These are phyloP conservation scores for Lepidonotus clava DNA, from an alignment of 2,888 invertebrate genomes.

Conservation along the genomic window DNA sequence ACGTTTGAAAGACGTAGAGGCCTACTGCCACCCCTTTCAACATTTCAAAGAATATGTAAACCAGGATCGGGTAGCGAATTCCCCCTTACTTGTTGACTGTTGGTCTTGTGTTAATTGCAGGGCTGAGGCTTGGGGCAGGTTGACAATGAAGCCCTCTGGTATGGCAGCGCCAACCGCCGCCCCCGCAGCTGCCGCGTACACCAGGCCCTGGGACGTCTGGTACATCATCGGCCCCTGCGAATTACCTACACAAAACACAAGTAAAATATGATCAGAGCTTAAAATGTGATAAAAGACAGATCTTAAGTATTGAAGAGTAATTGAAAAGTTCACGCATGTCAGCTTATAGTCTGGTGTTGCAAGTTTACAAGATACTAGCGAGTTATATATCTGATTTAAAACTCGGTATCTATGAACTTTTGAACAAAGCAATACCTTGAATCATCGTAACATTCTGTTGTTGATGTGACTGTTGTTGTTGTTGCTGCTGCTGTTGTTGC, in stretches of 20 bases:
- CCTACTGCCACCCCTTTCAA: no score
- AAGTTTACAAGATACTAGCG: background rate
- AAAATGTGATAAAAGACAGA: no score
- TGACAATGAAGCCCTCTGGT: slow-evolving; percentile 77
- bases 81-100: background rate
- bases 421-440: no score
- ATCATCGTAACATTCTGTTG: slow-evolving; percentile 30
- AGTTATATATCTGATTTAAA: no score
- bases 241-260: background rate
- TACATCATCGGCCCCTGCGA: slow-evolving; percentile 77
- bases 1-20: no score
- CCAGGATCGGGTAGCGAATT: background rate
- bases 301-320: no score
- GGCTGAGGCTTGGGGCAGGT: slow-evolving; percentile 76
- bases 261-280: no score
- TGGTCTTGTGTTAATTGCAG: slow-evolving; percentile 7
- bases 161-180: slow-evolving; percentile 69
- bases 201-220: slow-evolving; percentile 80
- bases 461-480: background rate
- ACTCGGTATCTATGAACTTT: no score
- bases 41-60: no score
- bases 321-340: no score
- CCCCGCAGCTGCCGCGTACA: slow-evolving; percentile 79
- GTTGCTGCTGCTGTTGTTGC: slow-evolving; percentile 48
- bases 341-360: background rate